phyloP scores from a whole-genome alignment of 2,888 invertebrate species.

The Mycalesis mineus region DNA sequence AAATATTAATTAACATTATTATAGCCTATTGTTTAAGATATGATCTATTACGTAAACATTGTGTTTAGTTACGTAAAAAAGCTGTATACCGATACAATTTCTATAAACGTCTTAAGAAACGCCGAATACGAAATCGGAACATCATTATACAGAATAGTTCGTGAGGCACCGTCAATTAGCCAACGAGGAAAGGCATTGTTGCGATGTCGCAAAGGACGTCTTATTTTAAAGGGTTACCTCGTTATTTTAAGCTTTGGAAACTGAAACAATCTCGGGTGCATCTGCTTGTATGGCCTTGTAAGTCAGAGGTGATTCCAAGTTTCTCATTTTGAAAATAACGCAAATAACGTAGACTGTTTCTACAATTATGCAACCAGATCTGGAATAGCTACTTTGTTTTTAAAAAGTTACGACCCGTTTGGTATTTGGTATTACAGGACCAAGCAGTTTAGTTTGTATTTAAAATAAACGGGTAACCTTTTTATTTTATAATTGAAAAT shows the following conservation, averaged over 20 bases:
- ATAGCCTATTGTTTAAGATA: not conserved
- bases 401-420: too few species aligned
- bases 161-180: constrained; percentile 27
- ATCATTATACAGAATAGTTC: constrained; percentile 26
- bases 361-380: too few species aligned
- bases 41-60: not conserved
- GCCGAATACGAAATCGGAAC: constrained; percentile 14
- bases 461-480: too few species aligned
- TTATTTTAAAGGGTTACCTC: constrained; percentile 6
- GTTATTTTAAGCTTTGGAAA: constrained; percentile 20
- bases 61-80: not conserved
- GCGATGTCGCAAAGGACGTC: constrained; percentile 21
- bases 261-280: constrained; percentile 18
- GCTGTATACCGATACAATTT: not conserved
- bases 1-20: constrained; percentile 3
- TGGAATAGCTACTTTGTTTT: too few species aligned
- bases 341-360: too few species aligned
- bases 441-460: too few species aligned
- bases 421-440: too few species aligned
- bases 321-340: too few species aligned
- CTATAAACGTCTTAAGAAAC: constrained; percentile 5
- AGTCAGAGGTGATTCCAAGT: too few species aligned
- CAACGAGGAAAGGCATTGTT: constrained; percentile 22
- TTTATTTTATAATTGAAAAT: too few species aligned
- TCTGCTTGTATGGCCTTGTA: not conserved